Evolutionary conservation across 2,888 invertebrate species (phyloP), one percentile per base, ranked within the genome.

Genomic region (Chromoteleia sp.): DNA sequence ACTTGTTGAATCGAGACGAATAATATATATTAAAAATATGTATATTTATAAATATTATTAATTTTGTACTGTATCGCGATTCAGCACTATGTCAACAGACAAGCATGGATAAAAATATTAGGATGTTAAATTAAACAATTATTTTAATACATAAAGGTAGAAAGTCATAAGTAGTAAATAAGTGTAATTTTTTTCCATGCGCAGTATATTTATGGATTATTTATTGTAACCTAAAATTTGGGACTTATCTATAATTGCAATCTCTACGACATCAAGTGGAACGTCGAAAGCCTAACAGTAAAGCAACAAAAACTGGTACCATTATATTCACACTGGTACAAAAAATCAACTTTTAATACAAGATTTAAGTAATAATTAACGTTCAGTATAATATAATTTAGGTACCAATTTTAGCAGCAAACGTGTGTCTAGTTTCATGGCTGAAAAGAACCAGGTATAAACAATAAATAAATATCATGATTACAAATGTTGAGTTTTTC

Each of bases 251-350:
- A 74, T 58, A 17, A 63, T 67, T 73, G 75, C 70, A 67, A 59
- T 54, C 15, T 76, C 76, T 79, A 84, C 70, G 36, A 84, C 81
- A 81, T 36, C 82, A 68, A 80, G 71, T 79, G 74, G 41, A 70
- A 80, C 68, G 74, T 61, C 75, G 71, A 74, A 68, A 79, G 70
- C 81, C 65, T 73, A 68, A 59, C 56, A 63, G 2, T 10, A 76
- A 73, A 50, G 19, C 39, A 43, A 52, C 41, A 70, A 68, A 61
- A 77, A 76, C 63, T 56, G 63, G 14, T 70, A 77, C 41, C 52
- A 48, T 33, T 15, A 48, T 5, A 41, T 39, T 5, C 17, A 29
- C 14, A 7, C 1, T 15, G 30, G 10, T 15, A 12, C 14, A 12
- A 2, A 39, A 12, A 5, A 12, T 39, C 1, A 12, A 39, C 6